phyloP scores from a whole-genome alignment of 2,797 vertebrate species.

The Babyrousa celebensis region DNA sequence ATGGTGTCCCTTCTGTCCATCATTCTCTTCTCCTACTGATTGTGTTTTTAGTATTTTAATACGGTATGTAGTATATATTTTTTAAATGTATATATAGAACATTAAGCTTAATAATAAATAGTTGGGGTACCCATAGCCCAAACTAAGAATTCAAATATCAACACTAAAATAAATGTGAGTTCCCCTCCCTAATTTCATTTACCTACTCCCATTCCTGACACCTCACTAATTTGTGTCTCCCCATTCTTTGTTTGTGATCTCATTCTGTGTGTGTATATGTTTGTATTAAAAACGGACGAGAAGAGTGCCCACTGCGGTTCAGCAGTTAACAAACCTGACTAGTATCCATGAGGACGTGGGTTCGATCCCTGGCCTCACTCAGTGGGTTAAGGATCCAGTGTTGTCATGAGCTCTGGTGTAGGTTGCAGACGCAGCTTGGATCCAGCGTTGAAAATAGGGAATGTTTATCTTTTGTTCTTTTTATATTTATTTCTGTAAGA shows the following conservation, averaged over 20 bases:
- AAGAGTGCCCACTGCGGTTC: too few relatives aligned
- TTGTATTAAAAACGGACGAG: neutral
- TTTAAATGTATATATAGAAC: neutral
- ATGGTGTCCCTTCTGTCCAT: neutral
- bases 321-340: too few relatives aligned
- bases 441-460: neutral
- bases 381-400: too few relatives aligned
- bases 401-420: too few relatives aligned
- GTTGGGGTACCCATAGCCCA: neutral
- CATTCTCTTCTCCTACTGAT: neutral
- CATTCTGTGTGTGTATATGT: neutral
- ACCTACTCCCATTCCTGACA: neutral
- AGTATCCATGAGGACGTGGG: too few relatives aligned
- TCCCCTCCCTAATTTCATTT: neutral
- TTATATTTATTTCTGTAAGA: neutral
- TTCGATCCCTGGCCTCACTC: too few relatives aligned
- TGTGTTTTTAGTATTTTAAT: slow-evolving; percentile 38
- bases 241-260: neutral
- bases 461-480: slow-evolving; percentile 30
- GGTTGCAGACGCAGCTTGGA: too few relatives aligned
- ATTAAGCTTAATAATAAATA: neutral
- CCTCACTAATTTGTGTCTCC: neutral
- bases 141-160: neutral
- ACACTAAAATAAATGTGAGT: neutral
- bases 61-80: neutral